Base-by-base conservation (phyloP, 1,140 invertebrate genomes). In the Periplaneta americana region DNA sequence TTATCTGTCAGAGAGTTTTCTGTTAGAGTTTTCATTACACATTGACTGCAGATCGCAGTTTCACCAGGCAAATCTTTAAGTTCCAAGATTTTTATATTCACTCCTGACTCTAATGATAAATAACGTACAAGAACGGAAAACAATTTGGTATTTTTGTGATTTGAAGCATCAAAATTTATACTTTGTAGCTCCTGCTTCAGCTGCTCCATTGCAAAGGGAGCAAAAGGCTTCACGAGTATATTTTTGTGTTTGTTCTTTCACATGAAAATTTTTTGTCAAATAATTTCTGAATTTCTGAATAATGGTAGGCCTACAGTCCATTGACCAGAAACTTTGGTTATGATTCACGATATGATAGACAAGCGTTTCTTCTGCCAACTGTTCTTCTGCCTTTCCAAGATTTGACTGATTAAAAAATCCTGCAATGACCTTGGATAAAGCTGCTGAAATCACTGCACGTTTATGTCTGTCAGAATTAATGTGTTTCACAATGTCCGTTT, bases 301-400 rank as follows among this genome's bases (percentile, higher is more conserved):
- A 77, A 22, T 80, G 77, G 78, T 80, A 83, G 37, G 34, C 35
- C 34, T n/a, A n/a, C n/a, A n/a, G n/a, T n/a, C n/a, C n/a, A 78
- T 82, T 8, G 82, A 83, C 36, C 76, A 15, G 37, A 83, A 83
- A 36, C 80, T 78, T 34, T 83, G 80, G 74, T 83, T 82, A 75
- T 83, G 82, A 39, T 78, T 32, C 35, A 81, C 28, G 4, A 75
- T 81, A 34, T 83, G 82, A 75, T 81, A 83, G 18, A 75, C 66
- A 22, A 82, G 18, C 13, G 80, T 78, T 5, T 75, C 80, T 81
- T 81, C 82, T 78, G 80, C 80, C n/a, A 74, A 5, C 31, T 82
- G 80, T 22, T 48, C 13, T 37, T 83, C 75, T 74, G 2, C 37
- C 31, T 83, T 9, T 31, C 31, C 75, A 82, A 80, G n/a, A 82